Evolutionary conservation across 2,113 vertebrate species (phyloP).

Genomic region (Mustelus asterias): DNA sequence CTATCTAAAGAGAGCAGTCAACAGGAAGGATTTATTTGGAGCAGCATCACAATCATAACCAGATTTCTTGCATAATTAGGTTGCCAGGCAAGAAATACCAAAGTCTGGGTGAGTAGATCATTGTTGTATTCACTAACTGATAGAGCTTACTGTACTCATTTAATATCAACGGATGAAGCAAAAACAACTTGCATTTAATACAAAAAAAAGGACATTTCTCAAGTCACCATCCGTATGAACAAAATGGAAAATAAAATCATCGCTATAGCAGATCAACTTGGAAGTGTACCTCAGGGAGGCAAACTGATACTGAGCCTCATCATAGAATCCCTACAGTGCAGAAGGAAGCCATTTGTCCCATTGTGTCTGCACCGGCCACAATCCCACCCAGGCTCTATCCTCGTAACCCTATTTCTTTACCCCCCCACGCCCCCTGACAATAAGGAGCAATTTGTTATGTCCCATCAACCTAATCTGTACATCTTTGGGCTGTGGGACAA

Average conservation of each 20-base stretch:
- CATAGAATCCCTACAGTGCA: no score
- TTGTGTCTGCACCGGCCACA: no score
- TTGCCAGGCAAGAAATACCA: background rate
- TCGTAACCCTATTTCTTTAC: no score
- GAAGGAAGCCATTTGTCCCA: no score
- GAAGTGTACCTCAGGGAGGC: background rate
- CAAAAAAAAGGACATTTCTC: background rate
- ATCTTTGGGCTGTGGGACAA: no score
- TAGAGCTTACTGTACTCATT: background rate
- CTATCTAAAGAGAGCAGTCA: background rate
- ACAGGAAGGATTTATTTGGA: background rate
- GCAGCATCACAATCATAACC: background rate
- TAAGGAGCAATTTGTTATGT: no score
- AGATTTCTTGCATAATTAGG: background rate
- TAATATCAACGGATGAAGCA: background rate
- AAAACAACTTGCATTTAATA: background rate
- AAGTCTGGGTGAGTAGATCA: background rate
- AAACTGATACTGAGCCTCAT: background rate
- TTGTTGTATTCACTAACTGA: background rate
- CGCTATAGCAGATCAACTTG: background rate
- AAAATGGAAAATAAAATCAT: background rate
- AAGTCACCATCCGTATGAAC: background rate
- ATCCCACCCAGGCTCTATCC: no score
- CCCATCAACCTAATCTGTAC: no score
- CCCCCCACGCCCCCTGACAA: no score